Conservation (phyloP, 2,888 invertebrate species). For the Aporophyla nigra region DNA sequence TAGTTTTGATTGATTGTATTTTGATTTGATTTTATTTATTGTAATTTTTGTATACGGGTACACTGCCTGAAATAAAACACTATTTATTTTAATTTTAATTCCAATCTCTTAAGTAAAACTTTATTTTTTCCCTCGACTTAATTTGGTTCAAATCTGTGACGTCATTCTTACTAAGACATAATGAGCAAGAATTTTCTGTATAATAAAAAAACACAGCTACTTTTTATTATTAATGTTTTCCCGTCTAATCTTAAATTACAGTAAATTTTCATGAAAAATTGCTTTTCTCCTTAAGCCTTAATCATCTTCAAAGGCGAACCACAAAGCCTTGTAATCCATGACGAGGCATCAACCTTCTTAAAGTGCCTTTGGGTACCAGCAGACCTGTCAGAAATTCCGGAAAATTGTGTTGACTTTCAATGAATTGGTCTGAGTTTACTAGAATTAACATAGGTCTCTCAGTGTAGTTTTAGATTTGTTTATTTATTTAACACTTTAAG, state of each 20-base stretch:
- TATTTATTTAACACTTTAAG: too few relatives aligned
- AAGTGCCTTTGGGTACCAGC: slow-evolving; percentile 27
- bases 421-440: not conserved
- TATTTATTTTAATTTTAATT: too few relatives aligned
- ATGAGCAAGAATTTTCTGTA: not conserved
- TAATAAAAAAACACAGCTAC: not conserved
- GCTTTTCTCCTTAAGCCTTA: slow-evolving; percentile 5
- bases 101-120: not conserved
- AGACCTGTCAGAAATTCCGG: slow-evolving; percentile 28
- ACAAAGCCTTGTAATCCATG: slow-evolving; percentile 20
- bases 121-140: not conserved
- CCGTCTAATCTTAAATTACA: not conserved
- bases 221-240: not conserved
- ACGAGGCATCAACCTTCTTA: slow-evolving; percentile 7
- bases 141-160: not conserved
- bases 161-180: not conserved
- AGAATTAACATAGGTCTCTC: not conserved
- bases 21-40: too few relatives aligned
- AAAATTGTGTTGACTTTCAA: not conserved
- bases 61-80: too few relatives aligned
- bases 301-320: slow-evolving; percentile 30
- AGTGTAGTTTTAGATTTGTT: not conserved
- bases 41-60: too few relatives aligned
- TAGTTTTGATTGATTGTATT: too few relatives aligned
- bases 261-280: slow-evolving; percentile 2